Base-by-base conservation (phyloP, 1,140 invertebrate genomes). In the Bombus consobrinus region DNA sequence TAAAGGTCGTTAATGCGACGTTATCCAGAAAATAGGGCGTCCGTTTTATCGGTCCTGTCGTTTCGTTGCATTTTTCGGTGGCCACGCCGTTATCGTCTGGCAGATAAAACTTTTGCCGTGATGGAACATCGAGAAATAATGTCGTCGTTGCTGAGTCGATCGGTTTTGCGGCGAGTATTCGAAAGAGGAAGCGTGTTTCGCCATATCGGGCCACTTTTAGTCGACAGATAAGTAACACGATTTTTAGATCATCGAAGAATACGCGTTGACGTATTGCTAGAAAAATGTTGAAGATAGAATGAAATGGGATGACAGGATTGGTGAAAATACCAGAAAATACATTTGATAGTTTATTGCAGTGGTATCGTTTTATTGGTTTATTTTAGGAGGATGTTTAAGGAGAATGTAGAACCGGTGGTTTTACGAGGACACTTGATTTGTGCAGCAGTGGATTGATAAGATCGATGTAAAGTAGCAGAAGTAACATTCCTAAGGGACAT, bases 11-110 rank as follows among this genome's bases (percentile, higher is more conserved):
- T 83, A 71, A 37, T 62, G 57, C 39, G 62, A 64, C 34, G 72
- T 84, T 79, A 43, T 83, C 73, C 37, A 78, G 74, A 57, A 83
- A 83, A 83, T 83, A 83, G 81, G 34, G 64, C 64, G 47, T 18
- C 4, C n/a, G 10, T 6, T 68, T 83, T 78, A 83, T 83, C 82
- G n/a, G 18, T 5, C 13, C 28, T 0, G 34, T 22, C 43, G 81
- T 57, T 83, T 68, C 18, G 43, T 10, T 43, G 64, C 62, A 72
- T 76, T 83, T 62, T 81, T 64, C 39, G 41, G 57, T 75, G 34
- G 81, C 15, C 18, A 28, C 15, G 15, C 10, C 0, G 28, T 66
- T 83, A 83, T 76, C 72, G 41, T 53, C 4, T 12, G 18, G 3
- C 25, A 3, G 73, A 83, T 83, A 78, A 69, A 39, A 22, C 34